These are phyloP conservation scores for Tetrapedia diversipes DNA, from an alignment of 2,888 invertebrate genomes.

Conservation along the genomic window DNA sequence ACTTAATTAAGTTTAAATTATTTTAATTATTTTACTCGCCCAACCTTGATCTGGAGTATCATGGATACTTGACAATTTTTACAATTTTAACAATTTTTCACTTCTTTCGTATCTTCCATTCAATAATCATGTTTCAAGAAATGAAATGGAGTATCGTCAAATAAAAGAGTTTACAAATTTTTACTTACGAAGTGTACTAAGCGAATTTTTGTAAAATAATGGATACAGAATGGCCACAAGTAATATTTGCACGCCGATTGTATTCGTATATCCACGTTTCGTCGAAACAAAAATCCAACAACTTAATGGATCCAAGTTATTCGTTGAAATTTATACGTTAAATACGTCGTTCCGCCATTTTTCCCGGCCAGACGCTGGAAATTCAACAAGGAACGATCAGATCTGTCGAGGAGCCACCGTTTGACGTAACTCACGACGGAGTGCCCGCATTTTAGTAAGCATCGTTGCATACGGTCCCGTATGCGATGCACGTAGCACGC, in stretches of 20 bases:
- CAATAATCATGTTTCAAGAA: no score
- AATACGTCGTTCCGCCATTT: neutral
- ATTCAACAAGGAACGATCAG: slow-evolving; percentile 18
- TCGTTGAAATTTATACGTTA: neutral
- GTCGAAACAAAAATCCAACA: neutral
- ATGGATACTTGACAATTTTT: neutral
- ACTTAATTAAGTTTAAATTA: no score
- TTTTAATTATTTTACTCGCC: no score
- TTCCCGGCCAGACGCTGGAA: neutral
- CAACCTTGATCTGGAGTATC: no score
- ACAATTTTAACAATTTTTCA: neutral
- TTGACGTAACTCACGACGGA: slow-evolving; percentile 54
- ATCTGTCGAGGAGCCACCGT: slow-evolving; percentile 34
- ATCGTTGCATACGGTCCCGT: slow-evolving; percentile 54
- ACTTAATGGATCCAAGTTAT: neutral
- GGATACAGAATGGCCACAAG: no score
- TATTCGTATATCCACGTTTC: no score
- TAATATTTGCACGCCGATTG: no score
- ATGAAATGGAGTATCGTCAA: no score
- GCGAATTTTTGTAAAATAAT: no score
- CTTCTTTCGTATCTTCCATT: neutral
- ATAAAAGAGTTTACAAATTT: no score
- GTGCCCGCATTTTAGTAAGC: slow-evolving; percentile 61
- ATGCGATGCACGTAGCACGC: slow-evolving; percentile 56
- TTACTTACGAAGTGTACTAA: no score